A percentile compares a stretch with the other conserved stretches of the same genome.
Evolutionary conservation across 1,140 invertebrate genomes (phyloP).

Genomic region (Papilio glaucus): DNA sequence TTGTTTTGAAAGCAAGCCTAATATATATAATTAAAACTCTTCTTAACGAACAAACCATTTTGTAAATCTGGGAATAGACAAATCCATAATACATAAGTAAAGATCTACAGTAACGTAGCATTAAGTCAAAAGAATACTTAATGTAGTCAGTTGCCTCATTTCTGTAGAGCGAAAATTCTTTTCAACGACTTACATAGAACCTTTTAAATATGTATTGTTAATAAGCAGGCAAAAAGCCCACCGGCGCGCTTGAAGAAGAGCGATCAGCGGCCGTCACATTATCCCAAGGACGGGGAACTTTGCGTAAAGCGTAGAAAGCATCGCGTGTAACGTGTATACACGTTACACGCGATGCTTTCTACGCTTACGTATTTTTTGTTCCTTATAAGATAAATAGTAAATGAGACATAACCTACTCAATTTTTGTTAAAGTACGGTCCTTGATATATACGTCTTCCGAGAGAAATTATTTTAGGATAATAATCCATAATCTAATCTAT

Average conservation of each 20-base stretch:
- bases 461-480: too few relatives aligned
- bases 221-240: conserved; percentile 38
- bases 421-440: too few relatives aligned
- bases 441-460: too few relatives aligned
- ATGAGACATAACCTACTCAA: too few relatives aligned
- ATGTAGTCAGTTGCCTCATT: conserved; percentile 34
- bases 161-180: conserved; percentile 34
- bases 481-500: too few relatives aligned
- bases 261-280: conserved; percentile 30
- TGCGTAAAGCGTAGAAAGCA: background rate
- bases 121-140: conserved; percentile 37
- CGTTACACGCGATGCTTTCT: background rate
- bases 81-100: background rate
- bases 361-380: background rate
- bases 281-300: conserved; percentile 12
- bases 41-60: background rate
- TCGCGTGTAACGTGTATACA: background rate
- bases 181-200: conserved; percentile 35
- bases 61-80: background rate
- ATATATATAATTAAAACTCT: too few relatives aligned
- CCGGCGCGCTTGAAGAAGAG: conserved; percentile 34
- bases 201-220: conserved; percentile 39
- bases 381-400: background rate
- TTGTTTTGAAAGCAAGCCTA: too few relatives aligned
- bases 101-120: conserved; percentile 1